Evolutionary conservation across 2,113 vertebrate genomes (phyloP).

Genomic region (Cryptomyrus ogoouensis): DNA sequence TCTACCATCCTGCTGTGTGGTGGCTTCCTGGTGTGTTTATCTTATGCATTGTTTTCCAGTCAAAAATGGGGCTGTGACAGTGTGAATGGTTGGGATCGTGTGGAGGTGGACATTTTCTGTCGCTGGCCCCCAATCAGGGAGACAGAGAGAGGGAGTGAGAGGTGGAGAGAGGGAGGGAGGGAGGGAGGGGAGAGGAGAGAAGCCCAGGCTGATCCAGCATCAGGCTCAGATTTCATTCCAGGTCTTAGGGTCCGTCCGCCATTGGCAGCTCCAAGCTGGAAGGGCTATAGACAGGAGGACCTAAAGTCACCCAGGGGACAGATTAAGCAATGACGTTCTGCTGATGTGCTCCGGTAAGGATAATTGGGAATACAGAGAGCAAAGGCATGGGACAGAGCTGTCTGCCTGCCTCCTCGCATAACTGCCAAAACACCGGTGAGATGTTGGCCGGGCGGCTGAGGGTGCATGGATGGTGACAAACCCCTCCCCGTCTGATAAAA

Average conservation of each 20-base stretch:
- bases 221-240: not conserved
- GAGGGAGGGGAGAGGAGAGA: not conserved
- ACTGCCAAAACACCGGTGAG: slow-evolving; percentile 42
- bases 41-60: not conserved
- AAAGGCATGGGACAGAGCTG: not conserved
- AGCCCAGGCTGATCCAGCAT: not conserved
- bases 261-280: not conserved
- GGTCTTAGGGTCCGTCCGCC: not conserved
- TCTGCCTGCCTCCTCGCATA: not conserved
- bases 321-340: not conserved
- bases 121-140: not conserved
- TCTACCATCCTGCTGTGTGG: not conserved
- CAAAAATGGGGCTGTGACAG: not conserved
- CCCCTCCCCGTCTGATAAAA: slow-evolving; percentile 53
- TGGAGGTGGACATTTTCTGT: not conserved
- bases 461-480: slow-evolving; percentile 36
- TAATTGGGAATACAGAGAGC: not conserved
- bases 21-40: not conserved
- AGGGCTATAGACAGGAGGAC: not conserved
- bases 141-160: not conserved
- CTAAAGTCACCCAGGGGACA: not conserved
- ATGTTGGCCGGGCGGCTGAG: slow-evolving; percentile 37
- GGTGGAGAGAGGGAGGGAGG: not conserved
- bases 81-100: not conserved
- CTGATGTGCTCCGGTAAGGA: not conserved